Evolutionary conservation across 1,140 invertebrate genomes (phyloP), one percentile per base, ranked within the genome.

Genomic region (Procambarus virginalis): DNA sequence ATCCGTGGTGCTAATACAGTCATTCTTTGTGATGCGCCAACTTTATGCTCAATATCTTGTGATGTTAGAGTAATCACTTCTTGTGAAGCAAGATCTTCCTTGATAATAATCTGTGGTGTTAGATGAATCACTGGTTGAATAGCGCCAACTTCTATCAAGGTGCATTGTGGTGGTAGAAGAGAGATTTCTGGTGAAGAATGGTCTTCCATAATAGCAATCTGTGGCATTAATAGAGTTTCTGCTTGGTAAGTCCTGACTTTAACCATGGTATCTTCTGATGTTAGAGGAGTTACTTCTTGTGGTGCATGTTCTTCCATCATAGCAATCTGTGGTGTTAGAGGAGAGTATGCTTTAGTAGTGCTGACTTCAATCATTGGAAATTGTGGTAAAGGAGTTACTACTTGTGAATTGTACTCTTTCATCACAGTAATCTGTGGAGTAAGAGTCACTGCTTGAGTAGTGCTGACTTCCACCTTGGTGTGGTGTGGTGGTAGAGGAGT

Each of bases 261-360:
- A 45, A 46, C 60, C 60, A 83, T 45, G 10, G 81, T 48, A 48
- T 68, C 68, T 14, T 83, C 60, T 78, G 49, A 55, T 77, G 75
- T 55, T 73, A 78, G 55, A 20, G 81, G 8, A 73, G 55, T 34
- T 14, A 12, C n/a, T 46, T 9, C 48, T 46, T 68, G 58, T 6
- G 81, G 46, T 48, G 60, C 12, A 3, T 6, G 2, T 14, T 34
- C 22, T 45, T n/a, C 48, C n/a, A 34, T 64, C 22, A 17, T 70
- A 17, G 60, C 48, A 20, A 10, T 84, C 60, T 73, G 45, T 70
- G 51, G 2, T 45, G 2, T 10, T 73, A n/a, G 6, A 20, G 22
- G 6, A 8, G n/a, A 1, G 10, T 8, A n/a, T 73, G 14, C 51
- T 5, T 55, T 10, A 55, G 5, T 55, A 8, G 5, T 55, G 51